phyloP scores from a whole-genome alignment of 2,797 vertebrate genomes.

The Okamejei kenojei region DNA sequence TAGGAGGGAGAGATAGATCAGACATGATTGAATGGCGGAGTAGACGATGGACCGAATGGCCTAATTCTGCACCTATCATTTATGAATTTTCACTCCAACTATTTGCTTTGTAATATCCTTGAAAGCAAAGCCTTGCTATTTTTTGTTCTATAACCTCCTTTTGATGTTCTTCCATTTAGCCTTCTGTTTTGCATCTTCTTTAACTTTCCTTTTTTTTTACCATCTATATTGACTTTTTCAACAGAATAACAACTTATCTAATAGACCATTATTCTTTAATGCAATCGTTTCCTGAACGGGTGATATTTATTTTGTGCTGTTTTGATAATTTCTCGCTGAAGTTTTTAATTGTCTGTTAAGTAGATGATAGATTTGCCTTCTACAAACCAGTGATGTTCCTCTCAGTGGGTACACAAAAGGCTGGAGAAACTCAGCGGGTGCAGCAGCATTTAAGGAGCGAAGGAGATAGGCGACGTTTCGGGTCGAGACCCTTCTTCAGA shows the following conservation, averaged over 20 bases:
- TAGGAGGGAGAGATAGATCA: too few species aligned
- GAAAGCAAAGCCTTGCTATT: not conserved
- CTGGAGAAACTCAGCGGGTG: too few species aligned
- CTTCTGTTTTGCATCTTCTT: not conserved
- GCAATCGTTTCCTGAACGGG: not conserved
- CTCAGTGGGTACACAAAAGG: too few species aligned
- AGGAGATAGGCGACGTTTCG: too few species aligned
- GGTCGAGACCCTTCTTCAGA: too few species aligned
- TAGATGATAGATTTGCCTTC: too few species aligned
- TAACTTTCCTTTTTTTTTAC: not conserved
- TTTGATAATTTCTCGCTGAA: not conserved
- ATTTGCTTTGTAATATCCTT: not conserved
- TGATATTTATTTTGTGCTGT: not conserved
- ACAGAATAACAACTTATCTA: not conserved
- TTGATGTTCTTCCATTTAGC: not conserved
- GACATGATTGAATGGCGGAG: too few species aligned
- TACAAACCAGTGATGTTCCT: too few species aligned
- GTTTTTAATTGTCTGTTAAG: too few species aligned
- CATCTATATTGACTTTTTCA: not conserved
- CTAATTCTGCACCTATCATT: too few species aligned
- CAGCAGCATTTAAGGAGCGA: too few species aligned
- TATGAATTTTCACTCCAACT: not conserved
- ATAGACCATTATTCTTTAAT: not conserved
- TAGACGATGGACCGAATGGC: too few species aligned
- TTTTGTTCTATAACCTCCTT: not conserved